Conservation (phyloP, 2,888 invertebrate genomes). For the Caenorhabditis wallacei region DNA sequence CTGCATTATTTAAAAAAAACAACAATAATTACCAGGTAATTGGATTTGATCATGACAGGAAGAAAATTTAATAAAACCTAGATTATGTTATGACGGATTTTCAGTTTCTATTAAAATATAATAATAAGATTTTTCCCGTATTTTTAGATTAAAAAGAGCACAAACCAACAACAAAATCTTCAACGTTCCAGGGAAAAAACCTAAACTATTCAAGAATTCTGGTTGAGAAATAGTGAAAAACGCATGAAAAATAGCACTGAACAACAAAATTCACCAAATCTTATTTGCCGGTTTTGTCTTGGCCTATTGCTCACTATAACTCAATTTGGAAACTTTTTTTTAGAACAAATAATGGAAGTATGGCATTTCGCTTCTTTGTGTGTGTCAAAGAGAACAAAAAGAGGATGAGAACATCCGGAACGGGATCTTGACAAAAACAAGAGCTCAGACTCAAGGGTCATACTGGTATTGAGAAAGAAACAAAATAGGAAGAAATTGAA, state of each 20-base stretch:
- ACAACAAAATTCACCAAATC: slow-evolving; percentile 29
- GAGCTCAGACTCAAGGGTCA: slow-evolving; percentile 35
- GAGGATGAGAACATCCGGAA: slow-evolving; percentile 62
- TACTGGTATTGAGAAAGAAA: slow-evolving; percentile 14
- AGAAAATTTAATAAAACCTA: background rate
- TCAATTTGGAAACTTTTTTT: slow-evolving; percentile 50
- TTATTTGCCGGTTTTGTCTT: slow-evolving; percentile 50
- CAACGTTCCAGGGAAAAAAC: background rate
- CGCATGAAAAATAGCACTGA: slow-evolving; percentile 9
- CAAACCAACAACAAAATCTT: background rate
- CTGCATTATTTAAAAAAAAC: no score
- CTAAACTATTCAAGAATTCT: slow-evolving; percentile 9
- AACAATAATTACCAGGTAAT: background rate
- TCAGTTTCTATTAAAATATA: slow-evolving; percentile 3
- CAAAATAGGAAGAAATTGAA: slow-evolving; percentile 9
- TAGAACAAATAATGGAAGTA: slow-evolving; percentile 22
- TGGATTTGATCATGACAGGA: background rate
- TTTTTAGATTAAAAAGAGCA: background rate
- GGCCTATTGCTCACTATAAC: slow-evolving; percentile 42
- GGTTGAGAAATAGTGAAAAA: slow-evolving; percentile 14
- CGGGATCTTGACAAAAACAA: slow-evolving; percentile 51
- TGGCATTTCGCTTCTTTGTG: background rate
- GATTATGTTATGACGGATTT: background rate
- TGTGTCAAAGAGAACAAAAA: slow-evolving; percentile 14
- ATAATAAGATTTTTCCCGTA: no score